These are phyloP conservation scores for Ischnus inquisitorius DNA, from an alignment of 2,888 invertebrate species.

Conservation along the genomic window DNA sequence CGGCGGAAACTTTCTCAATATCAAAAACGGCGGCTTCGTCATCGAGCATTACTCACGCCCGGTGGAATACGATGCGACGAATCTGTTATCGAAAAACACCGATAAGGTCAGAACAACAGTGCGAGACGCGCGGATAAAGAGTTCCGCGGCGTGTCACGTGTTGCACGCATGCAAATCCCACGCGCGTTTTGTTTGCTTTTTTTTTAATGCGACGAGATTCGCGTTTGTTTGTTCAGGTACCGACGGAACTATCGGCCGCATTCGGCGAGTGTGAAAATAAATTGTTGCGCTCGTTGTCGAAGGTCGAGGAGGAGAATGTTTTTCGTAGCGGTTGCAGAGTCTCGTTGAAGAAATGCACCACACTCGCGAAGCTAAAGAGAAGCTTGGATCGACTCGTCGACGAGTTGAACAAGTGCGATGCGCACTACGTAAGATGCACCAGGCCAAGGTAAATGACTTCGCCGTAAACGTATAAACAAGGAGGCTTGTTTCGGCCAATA, in stretches of 20 bases:
- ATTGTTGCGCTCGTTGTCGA: slow-evolving; percentile 75
- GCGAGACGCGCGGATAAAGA: background rate
- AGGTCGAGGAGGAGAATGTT: slow-evolving; percentile 64
- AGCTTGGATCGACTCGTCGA: slow-evolving; percentile 82
- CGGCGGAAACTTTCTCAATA: slow-evolving; percentile 39
- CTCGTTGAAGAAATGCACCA: slow-evolving; percentile 75
- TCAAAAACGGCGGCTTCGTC: slow-evolving; percentile 78
- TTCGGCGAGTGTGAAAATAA: slow-evolving; percentile 76
- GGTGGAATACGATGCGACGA: slow-evolving; percentile 81
- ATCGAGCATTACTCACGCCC: slow-evolving; percentile 83
- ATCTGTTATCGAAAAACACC: slow-evolving; percentile 83
- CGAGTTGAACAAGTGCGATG: slow-evolving; percentile 82
- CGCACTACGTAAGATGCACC: slow-evolving; percentile 84
- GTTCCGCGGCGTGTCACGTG: background rate
- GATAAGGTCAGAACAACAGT: slow-evolving; percentile 81
- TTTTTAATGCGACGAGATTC: slow-evolving; percentile 17
- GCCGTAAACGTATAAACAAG: slow-evolving; percentile 1
- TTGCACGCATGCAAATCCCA: background rate
- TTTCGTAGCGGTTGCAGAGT: slow-evolving; percentile 65
- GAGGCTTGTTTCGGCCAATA: background rate
- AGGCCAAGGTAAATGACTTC: slow-evolving; percentile 78
- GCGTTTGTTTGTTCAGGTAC: slow-evolving; percentile 70
- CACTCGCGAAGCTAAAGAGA: slow-evolving; percentile 81
- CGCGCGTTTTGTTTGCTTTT: slow-evolving; percentile 16
- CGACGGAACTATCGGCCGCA: slow-evolving; percentile 74